These are phyloP conservation scores for Paramisgurnus dabryanus DNA, from an alignment of 2,113 vertebrate genomes.

Conservation along the genomic window DNA sequence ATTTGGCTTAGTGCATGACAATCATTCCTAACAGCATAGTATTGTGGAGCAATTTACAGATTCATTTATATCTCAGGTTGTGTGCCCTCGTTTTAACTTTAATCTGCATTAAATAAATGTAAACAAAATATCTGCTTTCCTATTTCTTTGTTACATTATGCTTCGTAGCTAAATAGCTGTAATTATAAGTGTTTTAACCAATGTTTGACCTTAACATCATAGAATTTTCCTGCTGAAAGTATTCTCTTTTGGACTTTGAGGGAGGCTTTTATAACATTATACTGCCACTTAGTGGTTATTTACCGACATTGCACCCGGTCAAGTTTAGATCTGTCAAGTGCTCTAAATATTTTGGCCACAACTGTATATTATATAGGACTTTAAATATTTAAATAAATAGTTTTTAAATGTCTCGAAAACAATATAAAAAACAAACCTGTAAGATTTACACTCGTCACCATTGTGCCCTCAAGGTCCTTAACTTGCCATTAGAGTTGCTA, in stretches of 20 bases:
- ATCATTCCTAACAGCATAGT: slow-evolving; percentile 58
- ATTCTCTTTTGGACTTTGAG: neutral
- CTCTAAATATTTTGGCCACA: no score
- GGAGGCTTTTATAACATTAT: neutral
- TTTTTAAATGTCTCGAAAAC: no score
- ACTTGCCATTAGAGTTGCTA: no score
- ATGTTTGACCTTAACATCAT: neutral
- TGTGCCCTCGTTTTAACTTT: no score
- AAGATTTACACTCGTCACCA: no score
- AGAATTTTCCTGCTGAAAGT: neutral
- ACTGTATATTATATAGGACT: no score
- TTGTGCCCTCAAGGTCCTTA: no score
- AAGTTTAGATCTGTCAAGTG: no score
- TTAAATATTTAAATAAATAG: no score
- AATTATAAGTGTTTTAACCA: neutral
- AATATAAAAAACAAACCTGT: no score
- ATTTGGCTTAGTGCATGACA: slow-evolving; percentile 60
- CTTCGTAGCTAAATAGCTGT: neutral
- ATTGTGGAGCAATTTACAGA: slow-evolving; percentile 2
- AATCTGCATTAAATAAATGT: neutral
- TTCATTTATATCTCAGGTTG: neutral
- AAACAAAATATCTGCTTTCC: neutral
- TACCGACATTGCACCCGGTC: neutral
- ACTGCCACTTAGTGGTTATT: slow-evolving; percentile 33
- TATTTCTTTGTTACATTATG: neutral